These are phyloP conservation scores for Acanthurus leucopareius DNA, from an alignment of 2,797 vertebrate genomes.

Conservation along the genomic window DNA sequence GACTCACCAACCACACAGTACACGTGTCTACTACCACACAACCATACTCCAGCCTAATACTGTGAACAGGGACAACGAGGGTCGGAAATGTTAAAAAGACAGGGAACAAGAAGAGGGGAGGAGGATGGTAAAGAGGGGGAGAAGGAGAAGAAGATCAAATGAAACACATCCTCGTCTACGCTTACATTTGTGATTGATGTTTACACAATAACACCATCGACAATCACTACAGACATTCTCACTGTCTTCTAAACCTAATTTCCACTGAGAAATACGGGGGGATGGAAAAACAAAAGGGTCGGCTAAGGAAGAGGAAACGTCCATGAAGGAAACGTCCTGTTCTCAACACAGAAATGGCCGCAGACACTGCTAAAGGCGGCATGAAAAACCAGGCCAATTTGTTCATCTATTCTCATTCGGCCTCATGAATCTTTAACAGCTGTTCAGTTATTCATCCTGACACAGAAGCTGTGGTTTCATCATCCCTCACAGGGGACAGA, in stretches of 20 bases:
- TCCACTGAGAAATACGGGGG: constrained; percentile 66
- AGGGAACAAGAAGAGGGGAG: constrained; percentile 30
- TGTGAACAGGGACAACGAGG: constrained; percentile 80
- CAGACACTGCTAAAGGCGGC: constrained; percentile 17
- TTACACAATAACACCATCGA: constrained; percentile 76
- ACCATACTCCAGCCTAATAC: constrained; percentile 85
- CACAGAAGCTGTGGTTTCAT: constrained; percentile 63
- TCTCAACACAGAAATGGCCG: constrained; percentile 73
- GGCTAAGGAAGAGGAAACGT: constrained; percentile 46
- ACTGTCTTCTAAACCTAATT: constrained; percentile 81
- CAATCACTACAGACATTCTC: constrained; percentile 77
- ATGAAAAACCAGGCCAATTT: constrained; percentile 62
- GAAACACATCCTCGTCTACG: constrained; percentile 67
- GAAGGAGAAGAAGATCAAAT: constrained; percentile 57
- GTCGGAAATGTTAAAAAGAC: constrained; percentile 61
- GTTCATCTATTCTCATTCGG: constrained; percentile 63
- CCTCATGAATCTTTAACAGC: constrained; percentile 74
- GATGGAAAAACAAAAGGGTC: constrained; percentile 65
- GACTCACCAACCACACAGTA: constrained; percentile 80
- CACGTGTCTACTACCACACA: constrained; percentile 85
- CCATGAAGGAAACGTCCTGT: constrained; percentile 68
- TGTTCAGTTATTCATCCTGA: constrained; percentile 70
- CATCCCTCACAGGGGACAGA: constrained; percentile 43
- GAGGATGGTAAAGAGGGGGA: constrained; percentile 24
- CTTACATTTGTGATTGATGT: constrained; percentile 74